phyloP scores from a whole-genome alignment of 2,888 invertebrate species.

The Rhagophthalmus giganteus region DNA sequence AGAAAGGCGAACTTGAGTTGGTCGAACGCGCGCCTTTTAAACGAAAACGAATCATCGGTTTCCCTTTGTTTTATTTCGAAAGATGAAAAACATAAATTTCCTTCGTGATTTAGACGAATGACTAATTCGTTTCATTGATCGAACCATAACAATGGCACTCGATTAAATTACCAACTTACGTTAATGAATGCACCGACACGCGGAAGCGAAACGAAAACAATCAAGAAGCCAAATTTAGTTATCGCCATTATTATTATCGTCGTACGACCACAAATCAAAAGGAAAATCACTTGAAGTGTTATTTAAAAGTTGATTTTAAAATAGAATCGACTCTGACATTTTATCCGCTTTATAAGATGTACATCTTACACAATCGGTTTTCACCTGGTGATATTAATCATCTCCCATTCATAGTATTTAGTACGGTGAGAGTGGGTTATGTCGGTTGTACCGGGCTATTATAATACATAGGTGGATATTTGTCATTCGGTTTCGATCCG shows the following conservation, averaged over 20 bases:
- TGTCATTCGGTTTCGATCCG: too few relatives aligned
- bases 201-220: conserved; percentile 10
- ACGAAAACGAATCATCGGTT: too few relatives aligned
- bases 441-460: too few relatives aligned
- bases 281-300: conserved; percentile 2
- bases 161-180: not conserved
- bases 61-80: too few relatives aligned
- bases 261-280: not conserved
- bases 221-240: conserved; percentile 4
- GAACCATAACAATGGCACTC: not conserved
- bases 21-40: too few relatives aligned
- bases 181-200: not conserved
- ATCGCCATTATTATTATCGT: not conserved
- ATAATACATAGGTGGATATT: too few relatives aligned
- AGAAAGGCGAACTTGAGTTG: too few relatives aligned
- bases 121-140: too few relatives aligned
- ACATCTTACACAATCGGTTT: conserved; percentile 9
- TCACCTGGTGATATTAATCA: conserved; percentile 13
- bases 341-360: not conserved
- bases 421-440: not conserved
- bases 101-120: too few relatives aligned
- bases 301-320: conserved; percentile 3
- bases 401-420: conserved; percentile 6
- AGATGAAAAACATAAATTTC: too few relatives aligned
- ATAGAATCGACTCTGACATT: conserved; percentile 11